phyloP scores from a whole-genome alignment of 2,888 invertebrate genomes.

The Himalopsyche japonica region DNA sequence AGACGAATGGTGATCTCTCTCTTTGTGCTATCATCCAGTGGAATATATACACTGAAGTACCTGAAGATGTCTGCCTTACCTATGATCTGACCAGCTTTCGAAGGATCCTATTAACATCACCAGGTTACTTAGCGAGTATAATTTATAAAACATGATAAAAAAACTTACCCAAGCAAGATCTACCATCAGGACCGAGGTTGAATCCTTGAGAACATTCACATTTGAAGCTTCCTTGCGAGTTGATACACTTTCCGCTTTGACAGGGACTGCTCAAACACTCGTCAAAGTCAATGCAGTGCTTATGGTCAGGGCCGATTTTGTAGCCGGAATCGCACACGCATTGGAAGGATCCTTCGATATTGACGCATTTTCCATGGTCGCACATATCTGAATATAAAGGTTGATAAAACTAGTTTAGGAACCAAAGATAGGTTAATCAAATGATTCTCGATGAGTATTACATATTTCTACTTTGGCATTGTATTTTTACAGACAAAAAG shows the following conservation, averaged over 20 bases:
- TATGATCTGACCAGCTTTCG: too few species aligned
- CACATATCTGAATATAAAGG: constrained; percentile 56
- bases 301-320: constrained; percentile 63
- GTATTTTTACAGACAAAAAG: too few species aligned
- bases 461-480: too few species aligned
- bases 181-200: constrained; percentile 73
- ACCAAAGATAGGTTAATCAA: background rate
- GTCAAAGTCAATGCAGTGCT: constrained; percentile 70
- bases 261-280: constrained; percentile 70
- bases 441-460: background rate
- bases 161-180: constrained; percentile 71
- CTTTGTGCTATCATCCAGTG: too few species aligned
- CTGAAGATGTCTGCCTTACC: too few species aligned
- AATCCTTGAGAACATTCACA: constrained; percentile 72
- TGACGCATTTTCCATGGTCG: constrained; percentile 69
- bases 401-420: background rate
- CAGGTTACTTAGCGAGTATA: constrained; percentile 17
- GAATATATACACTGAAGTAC: too few species aligned
- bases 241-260: constrained; percentile 69
- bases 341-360: constrained; percentile 71
- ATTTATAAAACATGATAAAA: constrained; percentile 27
- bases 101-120: too few species aligned
- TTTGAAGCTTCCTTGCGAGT: constrained; percentile 70
- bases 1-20: too few species aligned
- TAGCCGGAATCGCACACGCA: constrained; percentile 72